Evolutionary conservation across 2,888 invertebrate species (phyloP), one percentile per base, ranked within the genome.

Genomic region (Ptychoptera albimana): DNA sequence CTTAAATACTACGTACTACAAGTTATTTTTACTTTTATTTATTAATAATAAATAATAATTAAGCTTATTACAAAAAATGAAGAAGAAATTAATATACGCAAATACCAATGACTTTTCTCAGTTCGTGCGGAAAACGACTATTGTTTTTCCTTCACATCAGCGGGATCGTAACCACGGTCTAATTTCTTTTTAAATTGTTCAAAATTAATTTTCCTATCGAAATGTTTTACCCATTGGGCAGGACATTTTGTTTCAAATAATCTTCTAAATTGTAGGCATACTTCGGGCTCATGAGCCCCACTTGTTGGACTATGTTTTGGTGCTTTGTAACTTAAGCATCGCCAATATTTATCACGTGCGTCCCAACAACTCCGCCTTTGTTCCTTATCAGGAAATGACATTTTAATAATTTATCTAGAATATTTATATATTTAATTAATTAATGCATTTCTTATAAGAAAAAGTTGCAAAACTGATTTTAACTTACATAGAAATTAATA

Each of bases 141-240:
- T 23, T 23, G 23, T 7, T 23, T 23, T 23, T 23, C 23, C 7
- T 23, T 23, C 7, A 23, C 23, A 23, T 23, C 7, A 5, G 7
- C 23, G 38, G 88, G 87, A 63, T 89, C 88, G 68, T 77, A 86
- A 65, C 89, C 91, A 57, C 79, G 76, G 57, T 86, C 82, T 63
- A 93, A 79, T 71, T 80, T 82, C 55, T 83, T 80, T 69, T 91
- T 89, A 65, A 85, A 93, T 57, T 83, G 75, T 57, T 88, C 72
- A 65, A 86, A 93, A 54, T 82, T 83, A 57, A 88, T 70, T 66
- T 87, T 89, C 55, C 88, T 77, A 68, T 92, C 91, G 64, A 94
- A 94, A 68, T 94, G 92, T 60, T 85, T 84, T 38, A 93, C 88
- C 94, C 92, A 89, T 61, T 84, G 83, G 2, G 73, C 62, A 2